Percentiles rank a stretch among this genome's conserved stretches.
Evolutionary conservation across 1,140 invertebrate species (phyloP).

Genomic region (Drosophila nasuta): DNA sequence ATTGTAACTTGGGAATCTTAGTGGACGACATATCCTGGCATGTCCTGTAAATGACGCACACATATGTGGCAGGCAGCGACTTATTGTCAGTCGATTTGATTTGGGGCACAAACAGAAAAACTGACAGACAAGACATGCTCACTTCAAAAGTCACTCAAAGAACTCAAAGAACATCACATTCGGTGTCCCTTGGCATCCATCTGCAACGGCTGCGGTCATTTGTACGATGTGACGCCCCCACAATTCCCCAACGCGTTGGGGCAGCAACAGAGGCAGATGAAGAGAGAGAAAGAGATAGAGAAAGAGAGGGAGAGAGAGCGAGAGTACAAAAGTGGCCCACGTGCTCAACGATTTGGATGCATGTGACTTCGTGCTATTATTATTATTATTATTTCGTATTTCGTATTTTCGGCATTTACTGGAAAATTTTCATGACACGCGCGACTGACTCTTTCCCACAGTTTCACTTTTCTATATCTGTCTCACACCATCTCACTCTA

Average conservation of each 20-base stretch:
- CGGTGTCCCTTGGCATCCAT: background rate
- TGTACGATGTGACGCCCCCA: conserved; percentile 16
- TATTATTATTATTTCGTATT: conserved; percentile 21
- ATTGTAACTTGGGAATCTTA: conserved; percentile 19
- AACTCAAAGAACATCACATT: conserved; percentile 59
- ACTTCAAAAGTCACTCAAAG: conserved; percentile 64
- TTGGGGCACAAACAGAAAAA: conserved; percentile 47
- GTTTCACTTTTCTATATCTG: background rate
- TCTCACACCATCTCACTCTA: conserved; percentile 29
- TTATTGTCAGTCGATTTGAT: conserved; percentile 48
- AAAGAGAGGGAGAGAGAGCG: too few species aligned
- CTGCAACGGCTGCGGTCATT: conserved; percentile 36
- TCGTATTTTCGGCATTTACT: conserved; percentile 43
- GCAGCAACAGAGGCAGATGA: background rate
- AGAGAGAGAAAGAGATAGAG: too few species aligned
- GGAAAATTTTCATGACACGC: conserved; percentile 73
- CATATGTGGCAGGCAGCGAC: conserved; percentile 21
- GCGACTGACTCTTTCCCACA: conserved; percentile 48
- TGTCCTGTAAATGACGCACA: conserved; percentile 51
- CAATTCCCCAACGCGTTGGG: background rate
- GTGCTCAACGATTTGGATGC: conserved; percentile 27
- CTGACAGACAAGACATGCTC: conserved; percentile 28
- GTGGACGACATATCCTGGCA: conserved; percentile 5
- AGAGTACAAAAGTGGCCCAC: conserved; percentile 45
- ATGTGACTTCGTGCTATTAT: conserved; percentile 62